Conservation (phyloP, 2,888 invertebrate species). For the Polymixis lichenea region DNA sequence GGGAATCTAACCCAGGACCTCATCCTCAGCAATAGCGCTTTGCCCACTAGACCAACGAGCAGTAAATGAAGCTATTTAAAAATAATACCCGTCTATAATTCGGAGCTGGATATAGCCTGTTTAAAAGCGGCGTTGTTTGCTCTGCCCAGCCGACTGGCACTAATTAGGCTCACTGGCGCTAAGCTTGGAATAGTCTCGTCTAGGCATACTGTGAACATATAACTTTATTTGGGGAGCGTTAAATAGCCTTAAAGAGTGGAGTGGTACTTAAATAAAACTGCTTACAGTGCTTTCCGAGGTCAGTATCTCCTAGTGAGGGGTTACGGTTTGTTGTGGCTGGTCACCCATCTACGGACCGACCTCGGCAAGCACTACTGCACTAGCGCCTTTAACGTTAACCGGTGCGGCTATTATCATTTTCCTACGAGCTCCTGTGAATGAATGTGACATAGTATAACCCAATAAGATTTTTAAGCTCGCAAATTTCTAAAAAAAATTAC, state of each 20-base stretch:
- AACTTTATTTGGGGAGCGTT: constrained; percentile 18
- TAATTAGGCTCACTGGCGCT: constrained; percentile 20
- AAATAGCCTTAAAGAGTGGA: not conserved
- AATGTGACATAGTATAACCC: no score
- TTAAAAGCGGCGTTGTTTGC: not conserved
- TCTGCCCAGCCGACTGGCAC: constrained; percentile 19
- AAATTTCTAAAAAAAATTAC: no score
- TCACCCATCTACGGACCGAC: no score
- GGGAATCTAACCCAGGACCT: not conserved
- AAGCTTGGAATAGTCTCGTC: constrained; percentile 14
- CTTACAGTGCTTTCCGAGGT: no score
- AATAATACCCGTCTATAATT: not conserved
- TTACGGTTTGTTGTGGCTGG: no score
- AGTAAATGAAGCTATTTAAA: not conserved
- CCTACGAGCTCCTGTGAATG: no score
- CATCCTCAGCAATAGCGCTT: not conserved
- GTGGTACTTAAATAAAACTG: not conserved
- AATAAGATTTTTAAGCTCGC: no score
- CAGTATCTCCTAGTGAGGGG: no score
- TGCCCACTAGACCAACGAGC: not conserved
- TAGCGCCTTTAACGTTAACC: no score
- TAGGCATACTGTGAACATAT: not conserved
- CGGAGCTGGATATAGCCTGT: not conserved
- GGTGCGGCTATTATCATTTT: no score
- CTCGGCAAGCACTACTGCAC: no score